Percentiles rank a stretch among this genome's conserved stretches.
Evolutionary conservation across 1,140 invertebrate genomes (phyloP).

Genomic region (Panagrolaimus sp.): DNA sequence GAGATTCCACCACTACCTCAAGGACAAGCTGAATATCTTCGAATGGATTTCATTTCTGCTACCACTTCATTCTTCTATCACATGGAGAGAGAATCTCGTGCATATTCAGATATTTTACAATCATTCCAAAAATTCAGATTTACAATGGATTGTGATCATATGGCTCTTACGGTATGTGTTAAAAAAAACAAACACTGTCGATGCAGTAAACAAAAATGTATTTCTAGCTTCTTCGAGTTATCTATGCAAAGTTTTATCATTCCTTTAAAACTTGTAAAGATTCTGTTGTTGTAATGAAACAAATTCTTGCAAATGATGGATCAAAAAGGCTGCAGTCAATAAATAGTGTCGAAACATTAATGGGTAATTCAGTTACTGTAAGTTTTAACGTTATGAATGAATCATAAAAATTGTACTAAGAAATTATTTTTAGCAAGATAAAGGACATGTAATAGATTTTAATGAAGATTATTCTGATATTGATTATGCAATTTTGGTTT

Average conservation of each 20-base stretch:
- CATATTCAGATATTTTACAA: neutral
- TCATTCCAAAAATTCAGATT: constrained; percentile 3
- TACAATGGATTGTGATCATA: neutral
- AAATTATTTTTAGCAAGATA: neutral
- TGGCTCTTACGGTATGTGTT: neutral
- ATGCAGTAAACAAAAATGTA: no score
- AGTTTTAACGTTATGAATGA: no score
- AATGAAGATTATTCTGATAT: neutral
- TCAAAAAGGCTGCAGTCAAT: neutral
- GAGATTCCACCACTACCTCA: neutral
- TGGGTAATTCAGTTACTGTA: neutral
- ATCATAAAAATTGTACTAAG: no score
- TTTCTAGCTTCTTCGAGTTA: neutral
- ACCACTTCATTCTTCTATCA: neutral
- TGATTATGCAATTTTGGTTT: neutral
- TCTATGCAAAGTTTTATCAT: neutral
- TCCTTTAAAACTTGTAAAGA: neutral
- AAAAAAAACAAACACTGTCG: no score
- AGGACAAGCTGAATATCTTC: neutral
- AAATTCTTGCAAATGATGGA: neutral
- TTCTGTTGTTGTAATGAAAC: neutral
- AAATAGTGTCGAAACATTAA: neutral
- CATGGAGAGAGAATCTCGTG: neutral
- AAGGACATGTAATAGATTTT: neutral
- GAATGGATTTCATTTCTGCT: neutral